Evolutionary conservation across 2,888 invertebrate genomes (phyloP).

Genomic region (Gari tellinella): DNA sequence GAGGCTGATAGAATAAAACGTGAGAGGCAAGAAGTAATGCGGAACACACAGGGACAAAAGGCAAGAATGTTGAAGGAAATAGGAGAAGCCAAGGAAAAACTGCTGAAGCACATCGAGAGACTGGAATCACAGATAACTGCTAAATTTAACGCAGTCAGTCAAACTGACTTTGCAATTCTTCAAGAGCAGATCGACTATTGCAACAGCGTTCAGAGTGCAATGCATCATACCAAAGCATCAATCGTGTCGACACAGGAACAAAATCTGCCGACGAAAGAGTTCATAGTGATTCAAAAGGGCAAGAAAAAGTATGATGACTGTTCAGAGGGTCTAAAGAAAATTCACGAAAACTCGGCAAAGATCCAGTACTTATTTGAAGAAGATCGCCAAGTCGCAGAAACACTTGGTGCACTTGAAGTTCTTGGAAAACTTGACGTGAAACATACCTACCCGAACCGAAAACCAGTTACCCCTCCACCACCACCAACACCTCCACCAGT

Average conservation of each 20-base stretch:
- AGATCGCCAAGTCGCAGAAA: slow-evolving; percentile 51
- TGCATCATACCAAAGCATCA: slow-evolving; percentile 50
- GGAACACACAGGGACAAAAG: slow-evolving; percentile 50
- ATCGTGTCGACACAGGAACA: slow-evolving; percentile 48
- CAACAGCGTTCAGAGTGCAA: slow-evolving; percentile 57
- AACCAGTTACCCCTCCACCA: slow-evolving; percentile 41
- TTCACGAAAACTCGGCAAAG: slow-evolving; percentile 54
- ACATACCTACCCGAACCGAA: slow-evolving; percentile 50
- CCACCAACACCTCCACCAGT: slow-evolving; percentile 47
- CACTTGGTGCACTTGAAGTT: slow-evolving; percentile 40
- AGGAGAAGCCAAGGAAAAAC: slow-evolving; percentile 47
- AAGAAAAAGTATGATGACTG: slow-evolving; percentile 54
- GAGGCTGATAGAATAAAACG: slow-evolving; percentile 48
- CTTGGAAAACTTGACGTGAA: slow-evolving; percentile 58
- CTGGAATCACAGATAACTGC: slow-evolving; percentile 51
- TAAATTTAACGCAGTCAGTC: slow-evolving; percentile 50
- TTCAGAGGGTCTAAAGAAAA: slow-evolving; percentile 39
- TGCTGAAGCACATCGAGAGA: slow-evolving; percentile 56
- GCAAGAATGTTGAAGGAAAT: slow-evolving; percentile 49
- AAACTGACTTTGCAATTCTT: slow-evolving; percentile 50
- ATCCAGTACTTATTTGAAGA: slow-evolving; percentile 56
- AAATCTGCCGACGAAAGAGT: slow-evolving; percentile 46
- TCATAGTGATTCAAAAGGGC: slow-evolving; percentile 53
- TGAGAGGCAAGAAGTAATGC: slow-evolving; percentile 54
- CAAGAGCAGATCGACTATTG: slow-evolving; percentile 59